phyloP scores from a whole-genome alignment of 2,888 invertebrate species.

The Apodemia duryi region DNA sequence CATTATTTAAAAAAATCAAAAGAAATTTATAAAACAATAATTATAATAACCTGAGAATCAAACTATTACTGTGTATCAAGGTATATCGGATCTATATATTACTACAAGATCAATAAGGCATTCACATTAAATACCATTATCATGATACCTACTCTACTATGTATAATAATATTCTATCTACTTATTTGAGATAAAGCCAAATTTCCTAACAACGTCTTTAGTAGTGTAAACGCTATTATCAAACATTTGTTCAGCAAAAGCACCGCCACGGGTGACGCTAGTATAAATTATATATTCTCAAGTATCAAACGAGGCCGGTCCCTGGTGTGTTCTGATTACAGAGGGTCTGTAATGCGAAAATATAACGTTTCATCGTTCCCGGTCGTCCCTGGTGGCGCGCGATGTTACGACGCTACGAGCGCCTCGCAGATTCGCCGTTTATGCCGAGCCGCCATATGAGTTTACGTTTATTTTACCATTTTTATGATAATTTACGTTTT shows the following conservation, averaged over 20 bases:
- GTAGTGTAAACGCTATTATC: not conserved
- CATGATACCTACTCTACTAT: not conserved
- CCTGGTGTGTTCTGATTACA: conserved; percentile 14
- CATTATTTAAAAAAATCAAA: no score
- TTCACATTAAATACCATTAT: no score
- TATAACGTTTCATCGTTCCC: conserved; percentile 7
- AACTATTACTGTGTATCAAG: no score
- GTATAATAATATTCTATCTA: not conserved
- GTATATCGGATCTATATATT: no score
- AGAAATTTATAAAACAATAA: no score
- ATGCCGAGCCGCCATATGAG: not conserved
- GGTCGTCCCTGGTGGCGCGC: not conserved
- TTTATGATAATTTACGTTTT: conserved; percentile 13
- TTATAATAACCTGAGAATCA: no score
- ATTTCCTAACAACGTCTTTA: not conserved
- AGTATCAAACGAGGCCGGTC: conserved; percentile 9
- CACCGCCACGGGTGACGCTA: not conserved
- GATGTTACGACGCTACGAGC: conserved; percentile 7
- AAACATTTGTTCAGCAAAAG: not conserved
- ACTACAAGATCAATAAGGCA: no score
- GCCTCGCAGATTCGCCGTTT: not conserved
- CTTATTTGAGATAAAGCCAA: not conserved
- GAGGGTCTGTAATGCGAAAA: conserved; percentile 15
- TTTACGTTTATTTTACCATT: conserved; percentile 10
- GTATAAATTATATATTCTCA: conserved; percentile 15